These are phyloP conservation scores for Cyrtonyx montezumae DNA, from an alignment of 2,113 vertebrate species.

Conservation along the genomic window DNA sequence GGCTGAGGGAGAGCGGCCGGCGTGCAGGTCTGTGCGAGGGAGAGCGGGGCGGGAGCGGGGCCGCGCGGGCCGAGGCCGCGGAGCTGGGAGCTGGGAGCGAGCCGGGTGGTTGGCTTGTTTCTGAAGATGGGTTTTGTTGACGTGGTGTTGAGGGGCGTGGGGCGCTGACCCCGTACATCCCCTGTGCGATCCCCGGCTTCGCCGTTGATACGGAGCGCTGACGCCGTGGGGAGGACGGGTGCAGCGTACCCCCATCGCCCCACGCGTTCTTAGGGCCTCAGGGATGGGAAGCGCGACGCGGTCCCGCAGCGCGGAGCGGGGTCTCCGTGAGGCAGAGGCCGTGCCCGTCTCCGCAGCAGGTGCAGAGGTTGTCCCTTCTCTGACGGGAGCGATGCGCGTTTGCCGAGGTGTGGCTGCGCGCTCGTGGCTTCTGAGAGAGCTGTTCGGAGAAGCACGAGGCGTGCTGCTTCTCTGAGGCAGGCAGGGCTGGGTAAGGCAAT, in stretches of 20 bases:
- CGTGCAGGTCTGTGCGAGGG: not conserved
- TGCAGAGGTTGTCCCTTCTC: not conserved
- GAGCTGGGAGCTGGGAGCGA: too few species aligned
- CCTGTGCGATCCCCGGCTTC: fast-evolving
- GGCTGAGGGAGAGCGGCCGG: not conserved
- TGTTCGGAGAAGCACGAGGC: not conserved
- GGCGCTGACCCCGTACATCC: not conserved
- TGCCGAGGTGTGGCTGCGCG: fast-evolving
- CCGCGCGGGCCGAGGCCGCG: too few species aligned
- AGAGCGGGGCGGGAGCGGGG: not conserved
- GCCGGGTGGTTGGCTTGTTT: not conserved
- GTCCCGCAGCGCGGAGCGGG: not conserved
- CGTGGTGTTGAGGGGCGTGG: not conserved
- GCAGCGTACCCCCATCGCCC: not conserved
- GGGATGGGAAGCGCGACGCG: not conserved
- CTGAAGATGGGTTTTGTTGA: not conserved
- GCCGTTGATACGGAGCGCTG: not conserved
- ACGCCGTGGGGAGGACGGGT: not conserved
- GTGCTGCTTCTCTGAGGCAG: not conserved
- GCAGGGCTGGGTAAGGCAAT: not conserved
- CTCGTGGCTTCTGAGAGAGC: not conserved
- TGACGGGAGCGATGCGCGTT: not conserved
- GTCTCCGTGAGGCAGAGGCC: not conserved
- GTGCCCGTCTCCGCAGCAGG: not conserved
- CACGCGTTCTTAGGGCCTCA: not conserved